phyloP scores from a whole-genome alignment of 2,888 invertebrate species.

The Nemapogon koenigi region DNA sequence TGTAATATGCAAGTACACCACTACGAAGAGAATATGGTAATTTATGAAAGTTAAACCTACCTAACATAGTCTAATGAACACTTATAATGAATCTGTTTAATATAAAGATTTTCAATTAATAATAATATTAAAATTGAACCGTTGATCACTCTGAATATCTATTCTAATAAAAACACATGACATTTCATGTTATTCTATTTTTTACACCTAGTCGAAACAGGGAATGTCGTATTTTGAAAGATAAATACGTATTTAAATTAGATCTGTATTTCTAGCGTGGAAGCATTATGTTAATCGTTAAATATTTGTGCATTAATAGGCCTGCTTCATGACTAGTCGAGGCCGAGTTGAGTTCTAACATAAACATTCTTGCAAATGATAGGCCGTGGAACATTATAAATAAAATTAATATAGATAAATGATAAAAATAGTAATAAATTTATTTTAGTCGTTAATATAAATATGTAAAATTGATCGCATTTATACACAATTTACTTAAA shows the following conservation, averaged over 20 bases:
- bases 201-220: neutral
- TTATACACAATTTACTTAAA: neutral
- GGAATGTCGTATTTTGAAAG: neutral
- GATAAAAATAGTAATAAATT: neutral
- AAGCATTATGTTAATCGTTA: no score
- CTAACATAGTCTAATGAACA: conserved; percentile 46
- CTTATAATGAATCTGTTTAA: conserved; percentile 44
- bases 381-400: no score
- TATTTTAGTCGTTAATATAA: neutral
- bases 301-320: no score
- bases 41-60: no score
- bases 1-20: no score
- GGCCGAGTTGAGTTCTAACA: no score
- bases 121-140: conserved; percentile 47
- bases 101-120: conserved; percentile 28
- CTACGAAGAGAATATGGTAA: no score
- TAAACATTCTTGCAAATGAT: no score
- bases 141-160: conserved; percentile 30
- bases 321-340: no score
- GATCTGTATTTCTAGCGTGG: no score
- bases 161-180: conserved; percentile 43
- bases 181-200: conserved; percentile 24
- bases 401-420: no score
- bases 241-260: neutral
- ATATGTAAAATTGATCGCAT: neutral